phyloP scores from a whole-genome alignment of 2,888 invertebrate genomes.

The Hemistola chrysoprasaria region DNA sequence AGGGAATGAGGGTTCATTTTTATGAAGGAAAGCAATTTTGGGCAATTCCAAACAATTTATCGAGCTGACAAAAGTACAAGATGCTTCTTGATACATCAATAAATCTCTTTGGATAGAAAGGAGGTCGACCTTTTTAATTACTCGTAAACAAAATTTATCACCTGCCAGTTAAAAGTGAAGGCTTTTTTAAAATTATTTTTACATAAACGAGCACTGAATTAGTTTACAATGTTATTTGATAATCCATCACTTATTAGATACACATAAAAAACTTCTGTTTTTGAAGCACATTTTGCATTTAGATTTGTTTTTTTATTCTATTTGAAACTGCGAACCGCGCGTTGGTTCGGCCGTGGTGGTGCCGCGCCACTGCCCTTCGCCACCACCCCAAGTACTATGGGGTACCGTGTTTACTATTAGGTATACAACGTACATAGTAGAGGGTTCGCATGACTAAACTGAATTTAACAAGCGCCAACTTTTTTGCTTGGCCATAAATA shows the following conservation, averaged over 20 bases:
- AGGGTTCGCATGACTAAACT: constrained; percentile 31
- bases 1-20: constrained; percentile 9
- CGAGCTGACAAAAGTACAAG: neutral
- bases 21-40: constrained; percentile 11
- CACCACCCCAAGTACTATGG: constrained; percentile 37
- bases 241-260: too few relatives aligned
- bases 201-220: too few relatives aligned
- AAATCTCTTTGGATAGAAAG: neutral
- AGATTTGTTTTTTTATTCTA: neutral
- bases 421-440: too few relatives aligned
- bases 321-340: constrained; percentile 41
- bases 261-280: too few relatives aligned
- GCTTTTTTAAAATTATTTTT: too few relatives aligned
- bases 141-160: neutral
- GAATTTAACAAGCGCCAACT: constrained; percentile 13
- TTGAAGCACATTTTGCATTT: too few relatives aligned
- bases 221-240: too few relatives aligned
- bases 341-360: constrained; percentile 64
- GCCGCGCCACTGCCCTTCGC: constrained; percentile 66
- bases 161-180: too few relatives aligned
- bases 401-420: constrained; percentile 22
- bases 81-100: neutral
- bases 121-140: neutral
- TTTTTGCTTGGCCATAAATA: neutral
- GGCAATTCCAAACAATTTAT: constrained; percentile 10